These are phyloP conservation scores for Latheticus oryzae DNA, from an alignment of 2,888 invertebrate species.

Conservation along the genomic window DNA sequence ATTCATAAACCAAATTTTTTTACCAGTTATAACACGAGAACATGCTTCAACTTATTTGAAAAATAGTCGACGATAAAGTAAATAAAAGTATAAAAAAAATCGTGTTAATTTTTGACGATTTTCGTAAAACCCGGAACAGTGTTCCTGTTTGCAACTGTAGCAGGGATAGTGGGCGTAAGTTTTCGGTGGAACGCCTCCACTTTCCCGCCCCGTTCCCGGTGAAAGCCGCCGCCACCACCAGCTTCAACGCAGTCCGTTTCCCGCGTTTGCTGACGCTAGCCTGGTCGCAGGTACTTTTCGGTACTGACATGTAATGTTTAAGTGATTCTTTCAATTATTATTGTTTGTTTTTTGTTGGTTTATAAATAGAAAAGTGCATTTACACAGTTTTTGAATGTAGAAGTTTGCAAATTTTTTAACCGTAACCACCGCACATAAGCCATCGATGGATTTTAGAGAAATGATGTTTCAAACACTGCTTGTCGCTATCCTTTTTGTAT, in stretches of 20 bases:
- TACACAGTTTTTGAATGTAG: conserved; percentile 41
- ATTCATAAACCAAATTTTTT: no score
- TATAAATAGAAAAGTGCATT: conserved; percentile 29
- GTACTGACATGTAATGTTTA: conserved; percentile 44
- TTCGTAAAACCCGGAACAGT: conserved; percentile 16
- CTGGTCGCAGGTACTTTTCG: conserved; percentile 34
- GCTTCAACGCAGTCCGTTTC: conserved; percentile 39
- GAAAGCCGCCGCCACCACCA: conserved; percentile 38
- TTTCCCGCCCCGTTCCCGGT: conserved; percentile 51
- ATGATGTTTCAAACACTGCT: conserved; percentile 34
- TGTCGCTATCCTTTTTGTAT: conserved; percentile 33
- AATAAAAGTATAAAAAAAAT: conserved; percentile 33
- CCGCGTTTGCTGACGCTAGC: conserved; percentile 38
- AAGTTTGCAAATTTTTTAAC: conserved; percentile 27
- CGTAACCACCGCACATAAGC: conserved; percentile 20
- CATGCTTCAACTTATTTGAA: no score
- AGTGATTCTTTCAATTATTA: conserved; percentile 40
- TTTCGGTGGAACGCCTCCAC: conserved; percentile 35
- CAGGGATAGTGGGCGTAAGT: conserved; percentile 51
- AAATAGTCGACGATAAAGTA: conserved; percentile 21
- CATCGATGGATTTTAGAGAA: conserved; percentile 6
- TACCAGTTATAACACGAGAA: no score
- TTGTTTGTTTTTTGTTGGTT: conserved; percentile 42
- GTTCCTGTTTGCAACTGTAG: conserved; percentile 51
- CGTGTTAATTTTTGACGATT: conserved; percentile 35